Percentiles rank a stretch among this genome's conserved stretches.
Evolutionary conservation across 2,113 vertebrate species (phyloP).

Genomic region (Ptyas mucosa): DNA sequence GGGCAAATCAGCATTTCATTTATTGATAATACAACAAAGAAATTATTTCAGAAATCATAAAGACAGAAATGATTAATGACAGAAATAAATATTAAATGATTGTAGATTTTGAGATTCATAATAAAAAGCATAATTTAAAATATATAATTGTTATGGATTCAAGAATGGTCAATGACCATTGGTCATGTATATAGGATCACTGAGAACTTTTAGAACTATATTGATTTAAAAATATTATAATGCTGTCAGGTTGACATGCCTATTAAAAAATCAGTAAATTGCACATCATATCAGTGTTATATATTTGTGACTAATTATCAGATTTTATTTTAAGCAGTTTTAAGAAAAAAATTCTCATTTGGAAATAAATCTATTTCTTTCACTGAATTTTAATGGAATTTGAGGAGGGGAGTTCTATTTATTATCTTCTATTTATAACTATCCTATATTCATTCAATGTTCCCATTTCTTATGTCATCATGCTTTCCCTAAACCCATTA

Average conservation of each 20-base stretch:
- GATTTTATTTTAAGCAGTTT: background rate
- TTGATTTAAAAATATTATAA: background rate
- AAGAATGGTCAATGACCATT: background rate
- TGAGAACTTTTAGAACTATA: background rate
- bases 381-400: background rate
- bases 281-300: background rate
- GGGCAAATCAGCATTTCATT: background rate
- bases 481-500: background rate
- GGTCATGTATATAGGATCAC: background rate
- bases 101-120: background rate
- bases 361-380: background rate
- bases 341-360: background rate
- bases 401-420: background rate
- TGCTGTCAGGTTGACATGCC: background rate
- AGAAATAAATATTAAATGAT: background rate
- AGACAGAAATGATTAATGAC: background rate
- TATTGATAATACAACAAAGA: background rate
- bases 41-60: constrained; percentile 16
- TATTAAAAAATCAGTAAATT: background rate
- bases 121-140: background rate
- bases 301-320: background rate
- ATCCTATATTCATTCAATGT: background rate
- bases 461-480: background rate
- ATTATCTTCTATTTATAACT: background rate
- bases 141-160: background rate